Evolutionary conservation across 2,113 vertebrate genomes (phyloP), one percentile per base, ranked within the genome.

Genomic region (Prochilodus magdalenae): DNA sequence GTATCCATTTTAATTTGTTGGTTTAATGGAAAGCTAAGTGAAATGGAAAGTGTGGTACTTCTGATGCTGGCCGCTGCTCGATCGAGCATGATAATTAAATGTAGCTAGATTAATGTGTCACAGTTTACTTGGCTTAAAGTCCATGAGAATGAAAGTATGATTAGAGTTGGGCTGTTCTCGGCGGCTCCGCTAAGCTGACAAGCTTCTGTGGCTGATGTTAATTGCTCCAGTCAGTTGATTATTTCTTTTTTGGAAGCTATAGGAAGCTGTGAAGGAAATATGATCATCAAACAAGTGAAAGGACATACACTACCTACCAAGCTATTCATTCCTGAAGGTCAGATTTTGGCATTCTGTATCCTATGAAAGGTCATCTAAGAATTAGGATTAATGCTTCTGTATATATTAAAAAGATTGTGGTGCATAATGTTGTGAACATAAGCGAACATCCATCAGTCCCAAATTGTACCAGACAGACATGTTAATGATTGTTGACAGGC

Each of bases 21-120:
- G 75, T 84, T 82, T 73, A 84, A 80, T 87, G 80, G 59, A 76
- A 80, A 82, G 36, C 47, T 79, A 73, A 80, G 70, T 85, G 44
- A 80, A 80, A 53, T 22, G 30, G 80, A 69, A 80, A 74, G 27
- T 71, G 53, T 66, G n/a, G 29, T n/a, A 55, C 51, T 74, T 29
- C 67, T 13, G 60, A 15, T 44, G 26, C 71, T 55, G 20, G 33
- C 30, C 71, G 47, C 71, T 77, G 76, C 83, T 80, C 75, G 80
- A 40, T 76, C 47, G 14, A 57, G 59, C 72, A 76, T 67, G 49
- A 72, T 85, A 63, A 87, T 75, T 79, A 83, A 80, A 85, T 80
- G 74, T 44, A 77, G 73, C 73, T 44, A 85, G 63, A 80, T 87
- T 44, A 82, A 84, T 69, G 75, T 66, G 60, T 57, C 29, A 49